These are phyloP conservation scores for Anguilla japonica DNA, from an alignment of 2,113 vertebrate species.

Conservation along the genomic window DNA sequence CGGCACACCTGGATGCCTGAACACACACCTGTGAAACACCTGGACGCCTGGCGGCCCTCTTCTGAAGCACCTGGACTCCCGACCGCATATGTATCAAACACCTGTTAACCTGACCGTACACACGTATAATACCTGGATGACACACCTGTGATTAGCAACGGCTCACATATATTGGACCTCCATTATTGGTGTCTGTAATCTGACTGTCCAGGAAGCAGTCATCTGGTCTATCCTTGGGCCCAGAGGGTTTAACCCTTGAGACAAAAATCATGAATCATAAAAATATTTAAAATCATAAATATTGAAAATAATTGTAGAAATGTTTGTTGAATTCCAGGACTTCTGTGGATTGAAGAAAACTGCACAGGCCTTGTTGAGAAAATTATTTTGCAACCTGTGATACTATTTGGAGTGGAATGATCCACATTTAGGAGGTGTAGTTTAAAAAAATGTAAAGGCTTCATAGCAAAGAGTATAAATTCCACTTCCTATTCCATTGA, in stretches of 20 bases:
- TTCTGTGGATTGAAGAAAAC: neutral
- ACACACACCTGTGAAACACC: neutral
- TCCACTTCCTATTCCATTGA: neutral
- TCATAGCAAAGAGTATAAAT: neutral
- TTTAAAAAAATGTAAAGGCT: neutral
- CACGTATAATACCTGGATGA: too few species aligned
- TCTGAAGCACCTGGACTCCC: too few species aligned
- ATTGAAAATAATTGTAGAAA: neutral
- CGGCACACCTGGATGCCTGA: slow-evolving; percentile 37
- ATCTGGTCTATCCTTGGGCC: neutral
- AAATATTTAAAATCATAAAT: neutral
- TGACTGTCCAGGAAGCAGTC: neutral
- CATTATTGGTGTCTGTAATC: neutral
- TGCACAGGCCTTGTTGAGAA: neutral
- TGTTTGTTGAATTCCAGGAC: neutral
- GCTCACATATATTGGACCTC: neutral
- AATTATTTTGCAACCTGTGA: neutral
- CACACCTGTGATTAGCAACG: neutral
- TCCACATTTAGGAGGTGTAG: neutral
- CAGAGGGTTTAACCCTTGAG: neutral
- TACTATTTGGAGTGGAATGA: neutral
- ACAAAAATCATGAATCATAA: too few species aligned
- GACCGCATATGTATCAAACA: too few species aligned
- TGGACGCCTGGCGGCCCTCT: neutral
- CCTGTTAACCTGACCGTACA: too few species aligned